These are phyloP conservation scores for Lipophrys pholis DNA, from an alignment of 2,113 vertebrate species.

Conservation along the genomic window DNA sequence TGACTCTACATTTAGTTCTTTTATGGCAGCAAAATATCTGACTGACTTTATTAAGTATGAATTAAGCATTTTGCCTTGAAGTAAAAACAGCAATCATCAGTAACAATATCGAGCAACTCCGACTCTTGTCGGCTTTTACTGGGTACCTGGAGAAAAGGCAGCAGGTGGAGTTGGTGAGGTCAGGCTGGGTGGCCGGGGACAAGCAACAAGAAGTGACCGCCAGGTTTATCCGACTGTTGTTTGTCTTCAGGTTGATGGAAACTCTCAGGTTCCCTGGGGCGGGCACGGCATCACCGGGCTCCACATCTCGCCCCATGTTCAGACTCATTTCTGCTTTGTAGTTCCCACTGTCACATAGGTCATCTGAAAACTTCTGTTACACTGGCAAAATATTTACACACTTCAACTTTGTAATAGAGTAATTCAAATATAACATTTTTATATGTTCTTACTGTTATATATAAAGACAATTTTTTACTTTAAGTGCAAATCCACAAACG, in stretches of 20 bases:
- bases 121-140: background rate
- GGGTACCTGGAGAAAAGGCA: slow-evolving; percentile 80
- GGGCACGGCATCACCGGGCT: slow-evolving; percentile 38
- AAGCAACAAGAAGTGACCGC: slow-evolving; percentile 80
- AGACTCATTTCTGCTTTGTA: slow-evolving; percentile 82
- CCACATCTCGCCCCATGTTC: slow-evolving; percentile 38
- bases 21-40: background rate
- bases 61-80: background rate
- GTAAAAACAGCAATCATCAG: background rate
- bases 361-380: slow-evolving; percentile 76
- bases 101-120: background rate
- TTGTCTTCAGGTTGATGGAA: slow-evolving; percentile 75
- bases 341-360: slow-evolving; percentile 80
- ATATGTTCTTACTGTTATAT: background rate
- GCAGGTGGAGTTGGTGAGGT: slow-evolving; percentile 66
- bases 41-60: background rate
- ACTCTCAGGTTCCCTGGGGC: slow-evolving; percentile 70
- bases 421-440: background rate
- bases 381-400: slow-evolving; percentile 55
- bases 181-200: slow-evolving; percentile 57
- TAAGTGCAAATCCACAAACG: too few relatives aligned
- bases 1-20: slow-evolving; percentile 1
- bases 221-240: slow-evolving; percentile 76
- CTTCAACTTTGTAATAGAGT: background rate
- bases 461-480: too few relatives aligned